A percentile compares a stretch with the other conserved stretches of the same genome.
Conservation (phyloP, 2,113 vertebrate genomes). For the Onychostoma macrolepis region DNA sequence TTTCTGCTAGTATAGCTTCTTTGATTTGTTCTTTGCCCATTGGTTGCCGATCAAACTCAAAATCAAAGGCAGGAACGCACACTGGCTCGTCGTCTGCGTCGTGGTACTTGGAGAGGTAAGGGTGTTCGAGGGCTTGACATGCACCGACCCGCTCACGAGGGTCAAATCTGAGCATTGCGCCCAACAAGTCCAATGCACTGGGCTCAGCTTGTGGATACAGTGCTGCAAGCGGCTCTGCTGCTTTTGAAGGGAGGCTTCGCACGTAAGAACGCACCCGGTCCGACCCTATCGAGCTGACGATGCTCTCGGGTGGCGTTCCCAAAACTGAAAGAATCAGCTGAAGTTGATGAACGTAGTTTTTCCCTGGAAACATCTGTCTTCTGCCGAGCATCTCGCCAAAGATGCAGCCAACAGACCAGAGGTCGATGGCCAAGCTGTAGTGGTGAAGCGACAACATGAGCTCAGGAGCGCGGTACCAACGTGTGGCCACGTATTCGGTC, state of each 20-base stretch:
- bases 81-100: conserved; percentile 91
- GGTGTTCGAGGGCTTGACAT: conserved; percentile 84
- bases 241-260: conserved; percentile 84
- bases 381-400: conserved; percentile 95
- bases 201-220: conserved; percentile 84
- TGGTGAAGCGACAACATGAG: conserved; percentile 90
- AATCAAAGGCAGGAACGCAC: conserved; percentile 93
- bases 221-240: conserved; percentile 78
- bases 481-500: conserved; percentile 95
- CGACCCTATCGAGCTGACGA: conserved; percentile 87
- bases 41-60: conserved; percentile 86
- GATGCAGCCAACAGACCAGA: conserved; percentile 97
- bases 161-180: conserved; percentile 85
- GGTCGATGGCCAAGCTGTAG: conserved; percentile 91
- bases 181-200: conserved; percentile 80
- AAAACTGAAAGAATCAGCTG: conserved; percentile 90
- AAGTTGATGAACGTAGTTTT: conserved; percentile 92
- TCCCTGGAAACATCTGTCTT: conserved; percentile 90
- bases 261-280: conserved; percentile 90
- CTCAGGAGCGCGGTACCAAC: conserved; percentile 95
- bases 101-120: conserved; percentile 90
- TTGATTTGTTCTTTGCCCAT: conserved; percentile 87
- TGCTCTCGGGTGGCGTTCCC: conserved; percentile 83
- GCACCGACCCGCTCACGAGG: conserved; percentile 83
- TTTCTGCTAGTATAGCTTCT: conserved; percentile 90